Conservation (phyloP, 2,797 vertebrate genomes). For the Aplochiton taeniatus region DNA sequence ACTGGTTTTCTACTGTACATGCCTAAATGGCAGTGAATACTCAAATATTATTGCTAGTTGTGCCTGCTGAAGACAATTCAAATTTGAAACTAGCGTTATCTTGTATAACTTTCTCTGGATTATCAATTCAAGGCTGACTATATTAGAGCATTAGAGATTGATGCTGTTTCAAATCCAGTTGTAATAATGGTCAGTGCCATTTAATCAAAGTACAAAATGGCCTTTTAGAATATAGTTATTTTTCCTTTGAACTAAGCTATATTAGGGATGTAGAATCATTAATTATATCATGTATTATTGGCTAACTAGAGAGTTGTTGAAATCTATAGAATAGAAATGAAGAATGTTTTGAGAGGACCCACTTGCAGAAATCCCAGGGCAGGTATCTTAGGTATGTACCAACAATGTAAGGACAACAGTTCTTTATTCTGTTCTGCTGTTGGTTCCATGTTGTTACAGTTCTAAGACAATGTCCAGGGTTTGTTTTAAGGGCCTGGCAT, state of each 20-base stretch:
- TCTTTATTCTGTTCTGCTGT: constrained; percentile 3
- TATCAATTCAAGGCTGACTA: constrained; percentile 68
- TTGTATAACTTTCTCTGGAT: constrained; percentile 65
- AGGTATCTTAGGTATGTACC: constrained; percentile 24
- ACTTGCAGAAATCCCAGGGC: constrained; percentile 17
- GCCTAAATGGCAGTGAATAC: neutral
- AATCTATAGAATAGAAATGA: neutral
- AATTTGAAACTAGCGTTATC: constrained; percentile 46
- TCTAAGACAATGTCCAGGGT: constrained; percentile 1
- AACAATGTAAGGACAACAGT: constrained; percentile 23
- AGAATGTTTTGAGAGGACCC: constrained; percentile 15
- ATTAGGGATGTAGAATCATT: neutral
- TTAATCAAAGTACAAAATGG: constrained; percentile 40
- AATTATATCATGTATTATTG: neutral
- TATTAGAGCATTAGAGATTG: constrained; percentile 43
- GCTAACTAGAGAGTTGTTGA: neutral
- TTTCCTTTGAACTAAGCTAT: too few species aligned
- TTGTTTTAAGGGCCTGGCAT: neutral
- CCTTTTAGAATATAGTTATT: neutral
- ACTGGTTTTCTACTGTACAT: neutral
- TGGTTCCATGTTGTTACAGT: neutral
- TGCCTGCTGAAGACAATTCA: constrained; percentile 35
- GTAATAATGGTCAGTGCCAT: constrained; percentile 30
- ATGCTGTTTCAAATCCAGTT: constrained; percentile 23
- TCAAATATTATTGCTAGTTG: too few species aligned